Conservation (phyloP, 2,797 vertebrate species). For the Myotis myotis region DNA sequence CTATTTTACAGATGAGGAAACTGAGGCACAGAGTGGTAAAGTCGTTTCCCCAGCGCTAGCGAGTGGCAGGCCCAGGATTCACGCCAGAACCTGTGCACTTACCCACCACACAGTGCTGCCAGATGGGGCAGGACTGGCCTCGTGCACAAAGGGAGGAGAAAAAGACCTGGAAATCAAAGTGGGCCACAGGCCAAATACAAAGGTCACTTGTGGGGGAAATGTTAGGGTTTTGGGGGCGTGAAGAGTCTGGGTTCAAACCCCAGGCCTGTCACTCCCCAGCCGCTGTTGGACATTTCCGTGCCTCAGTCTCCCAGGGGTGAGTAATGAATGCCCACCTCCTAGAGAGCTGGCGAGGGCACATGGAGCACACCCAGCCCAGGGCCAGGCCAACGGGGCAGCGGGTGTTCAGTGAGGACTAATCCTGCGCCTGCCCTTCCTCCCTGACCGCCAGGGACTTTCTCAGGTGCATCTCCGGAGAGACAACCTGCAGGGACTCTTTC, state of each 20-base stretch:
- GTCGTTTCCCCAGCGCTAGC: background rate
- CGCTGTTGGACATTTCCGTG: background rate
- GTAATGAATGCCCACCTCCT: background rate
- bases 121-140: background rate
- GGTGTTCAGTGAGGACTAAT: background rate
- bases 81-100: background rate
- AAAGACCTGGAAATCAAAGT: background rate
- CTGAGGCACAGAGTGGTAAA: background rate
- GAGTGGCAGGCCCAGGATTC: background rate
- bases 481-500: background rate
- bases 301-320: background rate
- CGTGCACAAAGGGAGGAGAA: background rate
- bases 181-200: background rate
- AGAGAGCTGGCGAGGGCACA: background rate
- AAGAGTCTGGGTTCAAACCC: background rate
- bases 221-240: too few species aligned
- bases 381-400: background rate
- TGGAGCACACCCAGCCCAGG: background rate
- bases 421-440: background rate
- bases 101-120: background rate
- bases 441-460: accelerated
- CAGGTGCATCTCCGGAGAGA: background rate
- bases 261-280: background rate
- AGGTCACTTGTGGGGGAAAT: background rate
- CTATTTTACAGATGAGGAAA: background rate